Percentiles rank a stretch among this genome's conserved stretches.
Conservation (phyloP, 2,888 invertebrate genomes). For the Gisinianus flammeolus region DNA sequence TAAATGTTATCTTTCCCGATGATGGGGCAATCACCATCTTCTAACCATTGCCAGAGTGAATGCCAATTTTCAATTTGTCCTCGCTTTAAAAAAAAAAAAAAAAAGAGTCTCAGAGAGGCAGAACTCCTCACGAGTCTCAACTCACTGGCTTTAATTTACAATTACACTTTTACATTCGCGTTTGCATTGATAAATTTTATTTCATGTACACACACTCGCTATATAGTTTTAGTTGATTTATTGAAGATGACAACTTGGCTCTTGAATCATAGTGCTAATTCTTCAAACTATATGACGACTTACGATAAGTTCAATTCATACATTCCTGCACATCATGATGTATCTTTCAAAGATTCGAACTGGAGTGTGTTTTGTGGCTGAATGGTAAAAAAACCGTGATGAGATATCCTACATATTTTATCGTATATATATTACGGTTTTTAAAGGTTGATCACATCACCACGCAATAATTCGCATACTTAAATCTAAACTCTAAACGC, state of each 20-base stretch:
- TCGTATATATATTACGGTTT: no score
- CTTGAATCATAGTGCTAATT: neutral
- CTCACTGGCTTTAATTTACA: neutral
- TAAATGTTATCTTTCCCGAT: slow-evolving; percentile 24
- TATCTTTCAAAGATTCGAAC: no score
- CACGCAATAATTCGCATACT: slow-evolving; percentile 23
- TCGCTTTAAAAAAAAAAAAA: neutral
- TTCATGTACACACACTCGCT: neutral
- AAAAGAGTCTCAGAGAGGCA: neutral
- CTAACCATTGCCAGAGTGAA: neutral
- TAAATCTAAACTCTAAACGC: no score
- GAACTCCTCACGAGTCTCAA: neutral
- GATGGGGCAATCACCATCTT: slow-evolving; percentile 32
- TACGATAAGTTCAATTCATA: no score
- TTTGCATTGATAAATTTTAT: neutral
- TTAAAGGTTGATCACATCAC: slow-evolving; percentile 4
- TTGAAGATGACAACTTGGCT: neutral
- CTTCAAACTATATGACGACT: no score
- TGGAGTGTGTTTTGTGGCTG: no score
- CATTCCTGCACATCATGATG: no score
- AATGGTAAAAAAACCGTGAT: no score
- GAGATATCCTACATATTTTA: no score
- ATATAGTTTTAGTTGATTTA: neutral
- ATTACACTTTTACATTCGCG: neutral
- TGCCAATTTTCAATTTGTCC: neutral